Evolutionary conservation across 2,797 vertebrate genomes (phyloP), one percentile per base, ranked within the genome.

Genomic region (Galaxias olidus): DNA sequence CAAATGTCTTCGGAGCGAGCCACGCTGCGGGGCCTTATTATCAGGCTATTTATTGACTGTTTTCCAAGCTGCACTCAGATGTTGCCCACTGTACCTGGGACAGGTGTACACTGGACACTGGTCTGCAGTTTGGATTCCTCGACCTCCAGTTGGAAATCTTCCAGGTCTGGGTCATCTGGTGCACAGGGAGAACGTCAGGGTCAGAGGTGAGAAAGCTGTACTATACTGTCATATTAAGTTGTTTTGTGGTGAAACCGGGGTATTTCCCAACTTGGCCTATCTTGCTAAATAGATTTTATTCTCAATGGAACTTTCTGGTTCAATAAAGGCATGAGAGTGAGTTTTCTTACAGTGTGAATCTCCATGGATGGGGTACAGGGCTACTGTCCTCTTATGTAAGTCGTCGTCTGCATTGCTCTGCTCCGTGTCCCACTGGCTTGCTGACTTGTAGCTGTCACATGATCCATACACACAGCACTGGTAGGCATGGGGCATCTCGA

Each of bases 401-500:
- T 95, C 94, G 15, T 95, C 94, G 1, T 94, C 93, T 19, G 90
- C 89, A 49, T 79, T 90, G 73, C 83, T 90, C 15, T 89, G 89
- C 71, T 94, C 94, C 0, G 84, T 75, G 49, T 94, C 93, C 94
- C 93, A 93, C 42, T 93, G 94, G 77, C 73, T 83, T 1, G 79
- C 69, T 10, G 86, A 65, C 81, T 93, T 94, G 88, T 95, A 94
- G 85, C 88, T 86, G 45, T 89, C 87, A 68, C 96, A 98, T 64
- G 90, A 86, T 2, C 94, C 92, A 0, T 96, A 98, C 45, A 94
- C 90, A 17, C 97, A 98, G 86, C 97, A 98, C 88, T 98, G 97
- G 85, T 98, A 98, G 72, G 96, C 95, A 0, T 94, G 95, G 0
- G 97, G 96, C 79, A 96, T 96, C 86, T 98, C 97, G 4, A 98